Base-by-base conservation (phyloP, 2,113 vertebrate species). In the Labeo catla region DNA sequence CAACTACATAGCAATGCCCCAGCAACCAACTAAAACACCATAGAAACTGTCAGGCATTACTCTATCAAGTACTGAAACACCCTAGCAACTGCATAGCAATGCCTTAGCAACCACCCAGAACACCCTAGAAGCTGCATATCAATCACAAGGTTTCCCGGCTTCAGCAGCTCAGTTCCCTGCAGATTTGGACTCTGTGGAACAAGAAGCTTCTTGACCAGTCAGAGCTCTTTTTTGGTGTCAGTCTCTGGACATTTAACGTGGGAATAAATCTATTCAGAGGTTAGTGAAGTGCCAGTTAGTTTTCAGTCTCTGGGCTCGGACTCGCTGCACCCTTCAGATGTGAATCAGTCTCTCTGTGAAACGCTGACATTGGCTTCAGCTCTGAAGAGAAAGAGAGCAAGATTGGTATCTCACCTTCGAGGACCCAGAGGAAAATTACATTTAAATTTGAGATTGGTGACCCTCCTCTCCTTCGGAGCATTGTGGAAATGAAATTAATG, bases 381-480 rank as follows among this genome's bases (percentile, higher is more conserved):
- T 59, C 49, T 36, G 28, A 66, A 81, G 43, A 50, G 76, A 84
- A 87, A 39, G 47, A 78, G 66, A 63, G 83, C 36, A 65, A 52
- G 45, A 76, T 83, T 87, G 86, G 70, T 57, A 76, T 72, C 86
- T 87, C 86, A 87, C 86, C 83, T 87, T 87, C 86, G 85, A 84
- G 70, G 77, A 81, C 86, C 83, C 83, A 23, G 28, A 76, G 83
- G 86, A 85, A 81, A 84, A 84, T 87, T 87, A 87, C 86, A 87
- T 87, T 87, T 85, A 72, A 87, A 87, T 87, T 87, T 84, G 83
- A 87, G 86, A 87, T 85, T 87, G 83, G 83, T 84, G 83, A 87
- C 83, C 81, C 83, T 61, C 21, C 39, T 49, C 47, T 87, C 45
- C 86, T 66, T 84, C 28, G n/a, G 81, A 57, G 74, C 81, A 84